phyloP scores from a whole-genome alignment of 2,113 vertebrate species.

The Phylloscopus trochilus region DNA sequence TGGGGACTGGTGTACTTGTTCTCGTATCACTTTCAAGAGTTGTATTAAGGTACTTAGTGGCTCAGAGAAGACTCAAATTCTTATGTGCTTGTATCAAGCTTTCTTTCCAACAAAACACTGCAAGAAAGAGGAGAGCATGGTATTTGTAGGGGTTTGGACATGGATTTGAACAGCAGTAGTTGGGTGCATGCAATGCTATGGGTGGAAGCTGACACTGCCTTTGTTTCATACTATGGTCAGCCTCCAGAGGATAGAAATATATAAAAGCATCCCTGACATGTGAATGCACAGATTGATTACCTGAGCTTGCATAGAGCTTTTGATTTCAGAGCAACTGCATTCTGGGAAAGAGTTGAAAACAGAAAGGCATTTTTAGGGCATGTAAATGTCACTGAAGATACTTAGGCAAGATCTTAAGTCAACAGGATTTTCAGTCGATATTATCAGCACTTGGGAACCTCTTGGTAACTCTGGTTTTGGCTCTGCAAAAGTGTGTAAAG shows the following conservation, averaged over 20 bases:
- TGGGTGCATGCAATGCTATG: not conserved
- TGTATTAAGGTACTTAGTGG: not conserved
- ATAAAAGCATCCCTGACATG: not conserved
- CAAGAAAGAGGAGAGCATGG: not conserved
- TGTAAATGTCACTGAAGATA: not conserved
- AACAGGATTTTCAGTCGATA: not conserved
- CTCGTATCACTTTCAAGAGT: not conserved
- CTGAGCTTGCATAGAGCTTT: not conserved
- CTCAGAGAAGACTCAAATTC: not conserved
- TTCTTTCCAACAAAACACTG: not conserved
- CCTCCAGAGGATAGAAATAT: not conserved
- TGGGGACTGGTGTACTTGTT: not conserved
- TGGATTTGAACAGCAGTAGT: not conserved
- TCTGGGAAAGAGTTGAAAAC: not conserved
- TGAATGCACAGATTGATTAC: not conserved
- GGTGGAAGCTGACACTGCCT: not conserved
- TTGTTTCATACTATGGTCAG: not conserved
- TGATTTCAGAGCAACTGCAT: not conserved
- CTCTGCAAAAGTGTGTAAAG: not conserved
- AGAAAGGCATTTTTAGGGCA: not conserved
- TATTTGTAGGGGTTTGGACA: not conserved
- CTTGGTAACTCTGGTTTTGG: not conserved
- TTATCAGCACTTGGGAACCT: not conserved
- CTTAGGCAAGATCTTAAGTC: not conserved
- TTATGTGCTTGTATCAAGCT: not conserved